A percentile compares a stretch with the other conserved stretches of the same genome.
These are phyloP conservation scores for Asobara japonica DNA, from an alignment of 1,140 invertebrate genomes.

Conservation along the genomic window DNA sequence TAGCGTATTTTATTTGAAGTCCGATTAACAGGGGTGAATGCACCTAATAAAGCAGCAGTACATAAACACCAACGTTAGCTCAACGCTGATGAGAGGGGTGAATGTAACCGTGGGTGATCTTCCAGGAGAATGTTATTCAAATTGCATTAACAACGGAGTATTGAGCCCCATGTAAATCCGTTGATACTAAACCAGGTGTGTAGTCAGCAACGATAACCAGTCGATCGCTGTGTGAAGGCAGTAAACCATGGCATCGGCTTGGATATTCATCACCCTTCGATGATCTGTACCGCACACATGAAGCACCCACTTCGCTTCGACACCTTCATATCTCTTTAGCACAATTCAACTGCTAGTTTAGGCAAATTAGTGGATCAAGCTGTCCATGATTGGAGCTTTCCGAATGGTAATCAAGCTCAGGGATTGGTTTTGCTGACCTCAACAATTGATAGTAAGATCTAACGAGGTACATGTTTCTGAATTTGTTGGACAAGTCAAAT, in stretches of 20 bases:
- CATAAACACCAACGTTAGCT: no score
- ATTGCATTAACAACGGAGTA: conserved; percentile 31
- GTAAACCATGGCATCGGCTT: background rate
- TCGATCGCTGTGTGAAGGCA: background rate
- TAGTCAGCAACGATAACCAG: background rate
- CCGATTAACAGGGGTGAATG: conserved; percentile 19
- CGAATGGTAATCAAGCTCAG: no score
- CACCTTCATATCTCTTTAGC: no score
- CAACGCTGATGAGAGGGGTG: background rate
- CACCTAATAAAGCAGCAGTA: conserved; percentile 9
- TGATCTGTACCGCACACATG: conserved; percentile 1
- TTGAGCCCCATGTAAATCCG: background rate
- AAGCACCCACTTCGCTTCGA: no score
- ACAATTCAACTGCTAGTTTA: no score
- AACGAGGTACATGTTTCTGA: no score
- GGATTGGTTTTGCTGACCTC: no score
- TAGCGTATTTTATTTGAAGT: no score
- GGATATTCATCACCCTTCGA: conserved; percentile 4
- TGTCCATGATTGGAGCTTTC: no score
- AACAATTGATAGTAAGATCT: no score
- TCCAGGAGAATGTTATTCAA: conserved; percentile 32
- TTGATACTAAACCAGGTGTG: background rate
- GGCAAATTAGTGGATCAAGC: no score
- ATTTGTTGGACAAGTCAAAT: no score
- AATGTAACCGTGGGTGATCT: conserved; percentile 7